Conservation (phyloP, 2,888 invertebrate species). For the Odontocolon sp. region DNA sequence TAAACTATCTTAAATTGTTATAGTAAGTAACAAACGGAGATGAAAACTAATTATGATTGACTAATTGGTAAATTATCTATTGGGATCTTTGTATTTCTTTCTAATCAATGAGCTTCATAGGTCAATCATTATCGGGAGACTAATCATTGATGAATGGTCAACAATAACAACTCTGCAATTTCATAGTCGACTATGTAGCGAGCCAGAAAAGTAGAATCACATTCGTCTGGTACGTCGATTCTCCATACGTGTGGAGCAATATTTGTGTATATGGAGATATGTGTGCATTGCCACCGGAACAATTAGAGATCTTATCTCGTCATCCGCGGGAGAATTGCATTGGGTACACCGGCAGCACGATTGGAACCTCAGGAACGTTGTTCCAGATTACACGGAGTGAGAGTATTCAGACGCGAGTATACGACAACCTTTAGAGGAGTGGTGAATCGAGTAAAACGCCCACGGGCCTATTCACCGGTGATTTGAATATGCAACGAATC, state of each 20-base stretch:
- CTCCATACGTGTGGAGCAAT: background rate
- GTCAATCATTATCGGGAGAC: too few relatives aligned
- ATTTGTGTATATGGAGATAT: background rate
- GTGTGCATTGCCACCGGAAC: constrained; percentile 59
- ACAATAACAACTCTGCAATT: too few relatives aligned
- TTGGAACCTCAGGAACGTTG: constrained; percentile 45
- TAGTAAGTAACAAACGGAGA: too few relatives aligned
- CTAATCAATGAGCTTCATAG: too few relatives aligned
- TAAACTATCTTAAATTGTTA: too few relatives aligned
- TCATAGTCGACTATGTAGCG: too few relatives aligned
- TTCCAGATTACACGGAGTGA: constrained; percentile 40
- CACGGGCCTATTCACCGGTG: constrained; percentile 5
- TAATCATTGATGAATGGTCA: too few relatives aligned
- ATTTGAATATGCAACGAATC: constrained; percentile 51
- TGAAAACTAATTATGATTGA: too few relatives aligned
- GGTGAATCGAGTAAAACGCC: constrained; percentile 52
- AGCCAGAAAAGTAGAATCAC: too few relatives aligned
- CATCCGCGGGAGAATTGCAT: constrained; percentile 57
- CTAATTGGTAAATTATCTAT: too few relatives aligned
- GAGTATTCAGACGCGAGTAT: background rate
- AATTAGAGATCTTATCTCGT: constrained; percentile 73
- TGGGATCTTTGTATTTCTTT: too few relatives aligned
- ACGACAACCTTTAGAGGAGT: constrained; percentile 56
- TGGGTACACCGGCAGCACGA: constrained; percentile 37
- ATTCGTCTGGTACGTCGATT: background rate